phyloP scores from a whole-genome alignment of 2,888 invertebrate genomes.

The Eristalis arbustorum region DNA sequence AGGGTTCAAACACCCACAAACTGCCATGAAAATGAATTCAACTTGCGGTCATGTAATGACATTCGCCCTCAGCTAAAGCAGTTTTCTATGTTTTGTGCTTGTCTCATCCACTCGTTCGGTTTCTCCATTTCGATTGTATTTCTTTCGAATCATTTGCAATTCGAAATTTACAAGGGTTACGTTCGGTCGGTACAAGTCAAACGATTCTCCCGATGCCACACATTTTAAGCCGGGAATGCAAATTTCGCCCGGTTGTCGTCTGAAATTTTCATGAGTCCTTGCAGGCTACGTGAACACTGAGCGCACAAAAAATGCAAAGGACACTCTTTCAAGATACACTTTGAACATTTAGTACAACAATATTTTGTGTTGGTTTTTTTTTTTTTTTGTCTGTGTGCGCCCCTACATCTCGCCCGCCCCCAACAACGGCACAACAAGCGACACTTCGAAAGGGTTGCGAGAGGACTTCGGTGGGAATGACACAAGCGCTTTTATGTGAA shows the following conservation, averaged over 20 bases:
- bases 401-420: background rate
- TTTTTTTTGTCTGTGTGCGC: background rate
- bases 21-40: slow-evolving; percentile 42
- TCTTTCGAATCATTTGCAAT: slow-evolving; percentile 65
- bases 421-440: background rate
- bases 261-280: slow-evolving; percentile 66
- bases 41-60: slow-evolving; percentile 45
- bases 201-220: slow-evolving; percentile 26
- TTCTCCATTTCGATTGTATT: slow-evolving; percentile 40
- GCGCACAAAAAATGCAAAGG: slow-evolving; percentile 47
- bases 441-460: slow-evolving; percentile 20
- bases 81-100: background rate
- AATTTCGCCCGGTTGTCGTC: slow-evolving; percentile 56
- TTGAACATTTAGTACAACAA: slow-evolving; percentile 64
- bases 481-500: slow-evolving; percentile 31
- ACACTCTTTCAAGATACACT: slow-evolving; percentile 43
- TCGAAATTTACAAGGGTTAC: slow-evolving; percentile 65
- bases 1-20: background rate
- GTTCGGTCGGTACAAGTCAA: slow-evolving; percentile 56
- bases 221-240: slow-evolving; percentile 53
- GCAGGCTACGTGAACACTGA: slow-evolving; percentile 47
- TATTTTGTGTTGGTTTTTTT: slow-evolving; percentile 40
- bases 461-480: slow-evolving; percentile 1
- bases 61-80: slow-evolving; percentile 24
- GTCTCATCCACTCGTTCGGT: slow-evolving; percentile 36